Evolutionary conservation across 2,797 vertebrate genomes (phyloP).

Genomic region (Ctenosaura bakeri): DNA sequence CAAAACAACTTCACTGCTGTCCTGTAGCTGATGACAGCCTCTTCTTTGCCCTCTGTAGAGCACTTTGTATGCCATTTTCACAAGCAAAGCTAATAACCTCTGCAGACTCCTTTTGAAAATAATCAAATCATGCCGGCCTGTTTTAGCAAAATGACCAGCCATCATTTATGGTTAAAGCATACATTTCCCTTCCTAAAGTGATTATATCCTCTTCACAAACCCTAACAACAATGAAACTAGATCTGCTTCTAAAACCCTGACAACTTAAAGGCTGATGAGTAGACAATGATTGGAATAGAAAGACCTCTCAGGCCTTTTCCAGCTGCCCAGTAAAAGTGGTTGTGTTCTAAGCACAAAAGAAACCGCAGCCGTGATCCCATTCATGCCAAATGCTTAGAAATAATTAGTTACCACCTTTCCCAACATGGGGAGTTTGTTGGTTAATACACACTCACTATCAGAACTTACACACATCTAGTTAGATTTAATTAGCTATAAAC

Average conservation of each 20-base stretch:
- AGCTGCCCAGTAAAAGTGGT: not conserved
- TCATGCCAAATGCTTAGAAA: not conserved
- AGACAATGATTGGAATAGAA: not conserved
- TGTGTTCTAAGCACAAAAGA: not conserved
- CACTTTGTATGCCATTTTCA: not conserved
- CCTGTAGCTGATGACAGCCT: not conserved
- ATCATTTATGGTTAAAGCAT: constrained; percentile 9
- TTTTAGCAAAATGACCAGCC: constrained; percentile 3
- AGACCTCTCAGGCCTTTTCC: not conserved
- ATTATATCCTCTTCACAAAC: not conserved
- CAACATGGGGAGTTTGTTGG: too few species aligned
- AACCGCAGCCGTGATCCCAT: not conserved
- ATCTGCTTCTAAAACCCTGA: not conserved
- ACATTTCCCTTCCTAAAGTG: constrained; percentile 6
- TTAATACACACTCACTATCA: too few species aligned
- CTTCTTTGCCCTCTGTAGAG: not conserved
- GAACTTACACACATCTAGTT: too few species aligned
- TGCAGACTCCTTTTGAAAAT: constrained; percentile 26
- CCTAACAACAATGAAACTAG: not conserved
- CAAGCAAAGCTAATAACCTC: constrained; percentile 34
- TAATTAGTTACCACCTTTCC: too few species aligned
- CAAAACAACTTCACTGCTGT: not conserved
- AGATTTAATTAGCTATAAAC: too few species aligned
- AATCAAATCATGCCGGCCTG: constrained; percentile 37
- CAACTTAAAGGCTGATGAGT: not conserved